phyloP scores from a whole-genome alignment of 2,888 invertebrate genomes.

The Mylabris sibirica region DNA sequence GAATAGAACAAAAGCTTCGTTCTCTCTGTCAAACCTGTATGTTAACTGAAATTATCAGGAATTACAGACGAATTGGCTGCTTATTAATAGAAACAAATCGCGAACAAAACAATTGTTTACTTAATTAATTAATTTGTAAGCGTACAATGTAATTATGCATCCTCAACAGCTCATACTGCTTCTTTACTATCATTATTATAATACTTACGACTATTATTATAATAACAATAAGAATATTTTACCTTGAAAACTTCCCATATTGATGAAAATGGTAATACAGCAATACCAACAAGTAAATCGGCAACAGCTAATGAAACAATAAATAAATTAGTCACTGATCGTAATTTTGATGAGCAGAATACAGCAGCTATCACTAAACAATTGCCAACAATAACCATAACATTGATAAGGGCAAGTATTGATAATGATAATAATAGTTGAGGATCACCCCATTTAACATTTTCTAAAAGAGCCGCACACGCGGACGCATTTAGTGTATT shows the following conservation, averaged over 20 bases:
- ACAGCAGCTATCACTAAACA: constrained; percentile 93
- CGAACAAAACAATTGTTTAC: not conserved
- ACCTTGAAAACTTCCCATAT: constrained; percentile 93
- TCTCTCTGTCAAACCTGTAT: not conserved
- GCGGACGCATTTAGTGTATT: constrained; percentile 81
- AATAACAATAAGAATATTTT: constrained; percentile 18
- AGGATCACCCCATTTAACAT: constrained; percentile 84
- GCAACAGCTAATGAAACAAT: constrained; percentile 96
- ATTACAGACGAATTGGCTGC: not conserved
- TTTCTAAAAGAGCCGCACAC: constrained; percentile 81
- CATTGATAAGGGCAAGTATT: constrained; percentile 82
- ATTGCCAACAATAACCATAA: constrained; percentile 90
- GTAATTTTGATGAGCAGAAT: constrained; percentile 86
- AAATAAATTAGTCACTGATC: constrained; percentile 96
- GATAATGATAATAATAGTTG: constrained; percentile 78
- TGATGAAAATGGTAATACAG: constrained; percentile 95
- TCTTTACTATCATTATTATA: not conserved
- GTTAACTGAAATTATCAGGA: not conserved
- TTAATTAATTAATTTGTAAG: not conserved
- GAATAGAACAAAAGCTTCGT: constrained; percentile 5
- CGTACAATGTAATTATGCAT: not conserved
- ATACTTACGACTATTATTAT: not conserved
- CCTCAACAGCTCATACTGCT: not conserved
- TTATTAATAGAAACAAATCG: constrained; percentile 4
- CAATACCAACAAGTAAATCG: constrained; percentile 93